Conservation (phyloP, 2,797 vertebrate species). For the Psittacula echo region DNA sequence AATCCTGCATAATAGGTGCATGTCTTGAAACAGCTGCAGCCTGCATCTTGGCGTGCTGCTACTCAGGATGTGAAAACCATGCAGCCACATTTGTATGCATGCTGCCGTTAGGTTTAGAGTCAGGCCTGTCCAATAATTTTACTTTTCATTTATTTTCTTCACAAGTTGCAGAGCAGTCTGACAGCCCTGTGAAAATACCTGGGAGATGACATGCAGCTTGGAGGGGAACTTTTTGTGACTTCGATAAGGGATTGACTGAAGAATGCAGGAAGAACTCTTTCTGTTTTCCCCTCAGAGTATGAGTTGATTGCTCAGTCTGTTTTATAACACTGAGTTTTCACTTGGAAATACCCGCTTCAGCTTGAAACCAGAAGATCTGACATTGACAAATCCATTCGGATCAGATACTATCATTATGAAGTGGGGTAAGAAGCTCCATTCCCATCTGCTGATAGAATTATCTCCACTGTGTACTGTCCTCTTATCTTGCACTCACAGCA, state of each 20-base stretch:
- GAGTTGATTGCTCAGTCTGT: neutral
- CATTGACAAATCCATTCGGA: constrained; percentile 24
- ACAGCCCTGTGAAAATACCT: constrained; percentile 5
- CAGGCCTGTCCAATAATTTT: neutral
- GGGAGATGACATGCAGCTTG: neutral
- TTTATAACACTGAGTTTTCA: constrained; percentile 4
- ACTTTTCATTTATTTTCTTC: neutral
- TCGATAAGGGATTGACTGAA: neutral
- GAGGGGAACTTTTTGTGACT: neutral
- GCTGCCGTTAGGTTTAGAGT: neutral
- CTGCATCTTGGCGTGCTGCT: neutral
- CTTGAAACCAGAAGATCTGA: constrained; percentile 32
- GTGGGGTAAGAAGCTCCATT: neutral
- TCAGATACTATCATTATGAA: neutral
- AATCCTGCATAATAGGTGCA: neutral
- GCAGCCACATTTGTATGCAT: neutral
- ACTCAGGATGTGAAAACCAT: neutral
- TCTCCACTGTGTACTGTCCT: neutral
- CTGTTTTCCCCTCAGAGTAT: neutral
- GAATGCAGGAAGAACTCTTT: neutral
- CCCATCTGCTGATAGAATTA: constrained; percentile 35
- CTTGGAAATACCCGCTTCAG: constrained; percentile 10
- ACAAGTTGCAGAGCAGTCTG: neutral
- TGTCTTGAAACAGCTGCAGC: neutral
- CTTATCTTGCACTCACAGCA: constrained; percentile 30